Evolutionary conservation across 2,797 vertebrate genomes (phyloP).

Genomic region (Spinus olivaceus): DNA sequence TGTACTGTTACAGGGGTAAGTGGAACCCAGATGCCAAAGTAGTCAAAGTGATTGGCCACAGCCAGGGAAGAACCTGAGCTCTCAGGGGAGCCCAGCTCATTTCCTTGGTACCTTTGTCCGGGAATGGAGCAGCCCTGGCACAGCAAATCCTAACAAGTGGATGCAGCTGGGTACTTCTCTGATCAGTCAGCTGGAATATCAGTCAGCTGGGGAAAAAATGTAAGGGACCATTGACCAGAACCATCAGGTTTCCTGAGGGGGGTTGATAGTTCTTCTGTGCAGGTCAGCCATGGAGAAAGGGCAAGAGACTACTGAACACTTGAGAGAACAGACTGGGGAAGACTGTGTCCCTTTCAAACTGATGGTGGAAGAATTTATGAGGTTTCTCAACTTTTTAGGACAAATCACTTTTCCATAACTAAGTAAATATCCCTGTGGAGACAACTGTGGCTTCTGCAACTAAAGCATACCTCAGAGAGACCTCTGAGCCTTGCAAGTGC

Average conservation of each 20-base stretch:
- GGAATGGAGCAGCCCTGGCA: not conserved
- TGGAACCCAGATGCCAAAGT: not conserved
- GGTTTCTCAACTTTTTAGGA: not conserved
- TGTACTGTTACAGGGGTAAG: not conserved
- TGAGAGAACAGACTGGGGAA: not conserved
- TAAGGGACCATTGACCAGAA: constrained; percentile 22
- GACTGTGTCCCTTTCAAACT: not conserved
- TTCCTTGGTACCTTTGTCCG: not conserved
- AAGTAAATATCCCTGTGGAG: not conserved
- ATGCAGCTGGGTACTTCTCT: not conserved
- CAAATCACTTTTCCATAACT: not conserved
- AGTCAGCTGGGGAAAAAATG: constrained; percentile 23
- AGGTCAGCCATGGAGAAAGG: not conserved
- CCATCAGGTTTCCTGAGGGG: not conserved
- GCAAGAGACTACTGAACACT: not conserved
- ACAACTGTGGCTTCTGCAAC: not conserved
- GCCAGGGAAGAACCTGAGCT: not conserved
- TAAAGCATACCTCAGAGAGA: not conserved
- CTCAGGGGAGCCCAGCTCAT: not conserved
- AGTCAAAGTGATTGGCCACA: not conserved
- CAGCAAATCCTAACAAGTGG: not conserved
- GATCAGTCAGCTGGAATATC: not conserved
- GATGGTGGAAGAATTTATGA: not conserved
- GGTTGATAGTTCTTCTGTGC: not conserved
- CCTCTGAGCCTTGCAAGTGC: not conserved